Percentiles rank a stretch among this genome's conserved stretches.
Evolutionary conservation across 2,888 invertebrate species (phyloP).

Genomic region (Polydrusus cervinus): DNA sequence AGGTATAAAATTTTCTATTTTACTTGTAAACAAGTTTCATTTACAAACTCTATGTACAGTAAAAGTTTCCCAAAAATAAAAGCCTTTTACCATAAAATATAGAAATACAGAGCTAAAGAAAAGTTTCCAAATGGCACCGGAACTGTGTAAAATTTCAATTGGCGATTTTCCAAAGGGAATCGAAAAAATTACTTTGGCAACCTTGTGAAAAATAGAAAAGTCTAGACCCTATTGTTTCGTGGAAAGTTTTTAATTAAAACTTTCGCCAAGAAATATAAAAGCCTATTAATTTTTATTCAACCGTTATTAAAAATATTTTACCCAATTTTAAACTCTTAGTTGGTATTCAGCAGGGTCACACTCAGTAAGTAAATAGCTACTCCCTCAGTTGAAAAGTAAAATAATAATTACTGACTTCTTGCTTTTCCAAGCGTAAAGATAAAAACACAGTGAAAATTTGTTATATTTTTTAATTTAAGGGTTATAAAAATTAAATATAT

Average conservation of each 20-base stretch:
- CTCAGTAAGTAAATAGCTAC: too few relatives aligned
- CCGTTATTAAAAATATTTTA: conserved; percentile 11
- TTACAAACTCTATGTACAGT: too few relatives aligned
- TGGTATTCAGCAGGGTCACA: background rate
- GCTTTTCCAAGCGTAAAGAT: too few relatives aligned
- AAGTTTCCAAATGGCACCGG: background rate
- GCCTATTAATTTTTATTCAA: conserved; percentile 11
- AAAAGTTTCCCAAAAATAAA: too few relatives aligned
- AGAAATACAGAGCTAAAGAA: background rate
- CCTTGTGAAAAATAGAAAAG: conserved; percentile 9
- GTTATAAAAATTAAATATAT: too few relatives aligned
- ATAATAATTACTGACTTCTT: too few relatives aligned
- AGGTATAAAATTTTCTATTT: too few relatives aligned
- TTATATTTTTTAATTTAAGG: too few relatives aligned
- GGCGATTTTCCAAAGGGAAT: conserved; percentile 4
- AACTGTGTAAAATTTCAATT: conserved; percentile 5
- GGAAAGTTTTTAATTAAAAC: conserved; percentile 15
- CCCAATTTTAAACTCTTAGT: background rate
- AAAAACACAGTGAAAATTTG: too few relatives aligned
- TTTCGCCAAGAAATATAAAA: conserved; percentile 11
- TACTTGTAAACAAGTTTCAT: too few relatives aligned
- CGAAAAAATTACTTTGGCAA: conserved; percentile 1
- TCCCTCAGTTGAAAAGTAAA: too few relatives aligned
- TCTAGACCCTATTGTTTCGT: conserved; percentile 1
- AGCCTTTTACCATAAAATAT: background rate